Conservation (phyloP, 2,113 vertebrate species). For the Dermatemys mawii region DNA sequence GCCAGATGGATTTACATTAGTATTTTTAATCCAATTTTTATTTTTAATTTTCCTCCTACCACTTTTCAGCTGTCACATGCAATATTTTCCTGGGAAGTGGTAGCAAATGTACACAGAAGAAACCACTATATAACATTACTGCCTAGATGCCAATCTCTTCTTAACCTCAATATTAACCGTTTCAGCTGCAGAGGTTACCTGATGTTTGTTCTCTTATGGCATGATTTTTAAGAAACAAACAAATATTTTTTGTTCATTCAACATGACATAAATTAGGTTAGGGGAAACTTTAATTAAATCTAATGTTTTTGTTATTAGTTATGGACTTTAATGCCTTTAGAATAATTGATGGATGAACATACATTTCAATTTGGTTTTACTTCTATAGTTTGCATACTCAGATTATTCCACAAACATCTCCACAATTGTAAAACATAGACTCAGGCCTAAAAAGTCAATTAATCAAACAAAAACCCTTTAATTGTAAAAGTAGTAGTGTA, state of each 20-base stretch:
- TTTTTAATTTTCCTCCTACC: slow-evolving; percentile 59
- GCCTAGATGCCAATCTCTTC: neutral
- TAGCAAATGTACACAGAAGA: slow-evolving; percentile 2
- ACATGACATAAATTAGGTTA: neutral
- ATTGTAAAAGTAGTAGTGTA: neutral
- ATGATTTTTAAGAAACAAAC: no score
- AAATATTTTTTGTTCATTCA: neutral
- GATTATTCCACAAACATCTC: neutral
- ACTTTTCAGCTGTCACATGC: slow-evolving; percentile 46
- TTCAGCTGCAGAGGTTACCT: neutral
- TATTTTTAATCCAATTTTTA: slow-evolving; percentile 60
- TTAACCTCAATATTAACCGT: neutral
- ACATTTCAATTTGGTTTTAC: neutral
- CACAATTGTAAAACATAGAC: neutral
- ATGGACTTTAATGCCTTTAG: neutral
- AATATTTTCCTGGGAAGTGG: slow-evolving; percentile 10
- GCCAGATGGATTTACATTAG: slow-evolving; percentile 39
- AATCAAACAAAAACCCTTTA: slow-evolving; percentile 12
- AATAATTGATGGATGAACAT: neutral
- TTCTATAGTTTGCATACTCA: neutral
- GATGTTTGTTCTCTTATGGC: neutral
- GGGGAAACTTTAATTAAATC: neutral
- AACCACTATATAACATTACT: neutral
- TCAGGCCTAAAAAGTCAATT: slow-evolving; percentile 10
- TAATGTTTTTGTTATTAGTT: neutral